These are phyloP conservation scores for Trichoplusia ni DNA, from an alignment of 1,140 invertebrate species.

Conservation along the genomic window DNA sequence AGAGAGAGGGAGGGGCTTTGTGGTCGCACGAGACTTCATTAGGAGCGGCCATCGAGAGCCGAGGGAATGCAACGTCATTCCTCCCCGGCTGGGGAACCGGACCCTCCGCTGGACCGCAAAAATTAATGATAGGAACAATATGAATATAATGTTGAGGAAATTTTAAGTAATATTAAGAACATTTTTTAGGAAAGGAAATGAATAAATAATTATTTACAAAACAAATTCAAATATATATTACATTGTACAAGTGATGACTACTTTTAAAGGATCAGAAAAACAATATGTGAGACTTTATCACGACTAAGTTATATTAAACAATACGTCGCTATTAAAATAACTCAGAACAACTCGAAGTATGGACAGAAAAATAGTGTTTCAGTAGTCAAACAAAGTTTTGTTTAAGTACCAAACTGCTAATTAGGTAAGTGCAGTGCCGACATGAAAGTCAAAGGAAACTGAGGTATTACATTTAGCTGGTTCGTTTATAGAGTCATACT, in stretches of 20 bases:
- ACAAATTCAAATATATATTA: no score
- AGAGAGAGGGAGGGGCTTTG: constrained; percentile 41
- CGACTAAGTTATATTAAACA: no score
- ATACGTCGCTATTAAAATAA: no score
- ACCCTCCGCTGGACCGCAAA: constrained; percentile 28
- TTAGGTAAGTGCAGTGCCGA: constrained; percentile 18
- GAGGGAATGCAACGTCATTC: constrained; percentile 50
- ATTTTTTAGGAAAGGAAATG: no score
- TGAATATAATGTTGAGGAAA: constrained; percentile 10
- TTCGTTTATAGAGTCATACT: neutral
- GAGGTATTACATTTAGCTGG: constrained; percentile 21
- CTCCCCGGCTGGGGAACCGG: constrained; percentile 29
- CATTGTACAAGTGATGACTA: no score
- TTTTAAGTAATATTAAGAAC: neutral
- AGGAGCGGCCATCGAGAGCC: constrained; percentile 43
- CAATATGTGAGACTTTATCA: no score
- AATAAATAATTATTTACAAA: no score
- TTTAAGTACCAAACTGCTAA: constrained; percentile 8
- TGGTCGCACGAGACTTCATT: constrained; percentile 64
- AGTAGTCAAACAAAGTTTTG: constrained; percentile 15
- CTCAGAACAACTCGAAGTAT: neutral
- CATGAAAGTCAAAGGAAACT: constrained; percentile 5
- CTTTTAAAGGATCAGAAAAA: no score
- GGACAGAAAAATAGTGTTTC: constrained; percentile 12
- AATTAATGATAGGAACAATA: constrained; percentile 34